Evolutionary conservation across 2,797 vertebrate genomes (phyloP).

Genomic region (Diplodus puntazzo): DNA sequence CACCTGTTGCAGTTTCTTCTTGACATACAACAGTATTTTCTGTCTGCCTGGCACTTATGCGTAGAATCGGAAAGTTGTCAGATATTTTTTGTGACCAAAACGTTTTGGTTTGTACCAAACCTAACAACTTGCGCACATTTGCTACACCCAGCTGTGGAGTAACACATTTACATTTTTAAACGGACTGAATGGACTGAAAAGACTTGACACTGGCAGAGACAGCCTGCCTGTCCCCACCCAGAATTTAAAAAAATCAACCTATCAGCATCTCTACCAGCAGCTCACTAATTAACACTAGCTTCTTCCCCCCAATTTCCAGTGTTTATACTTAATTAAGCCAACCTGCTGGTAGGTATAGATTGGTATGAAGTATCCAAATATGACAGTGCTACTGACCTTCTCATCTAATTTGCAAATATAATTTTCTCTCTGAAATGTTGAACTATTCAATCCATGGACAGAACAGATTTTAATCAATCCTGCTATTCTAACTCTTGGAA

Average conservation of each 20-base stretch:
- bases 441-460: background rate
- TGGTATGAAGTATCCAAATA: background rate
- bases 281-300: background rate
- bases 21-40: background rate
- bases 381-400: background rate
- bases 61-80: background rate
- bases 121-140: background rate
- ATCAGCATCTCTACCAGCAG: background rate
- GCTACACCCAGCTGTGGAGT: background rate
- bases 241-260: background rate
- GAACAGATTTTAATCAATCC: background rate
- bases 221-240: background rate
- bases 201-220: background rate
- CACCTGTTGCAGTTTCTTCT: background rate
- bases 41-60: background rate
- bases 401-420: background rate
- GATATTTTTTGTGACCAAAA: background rate
- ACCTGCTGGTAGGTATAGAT: background rate
- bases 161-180: too few relatives aligned
- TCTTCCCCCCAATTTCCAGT: background rate
- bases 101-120: background rate
- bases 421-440: background rate
- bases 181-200: too few relatives aligned
- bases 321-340: background rate
- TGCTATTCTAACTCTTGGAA: background rate